Conservation (phyloP, 2,797 vertebrate species). For the Urophycis tenuis region DNA sequence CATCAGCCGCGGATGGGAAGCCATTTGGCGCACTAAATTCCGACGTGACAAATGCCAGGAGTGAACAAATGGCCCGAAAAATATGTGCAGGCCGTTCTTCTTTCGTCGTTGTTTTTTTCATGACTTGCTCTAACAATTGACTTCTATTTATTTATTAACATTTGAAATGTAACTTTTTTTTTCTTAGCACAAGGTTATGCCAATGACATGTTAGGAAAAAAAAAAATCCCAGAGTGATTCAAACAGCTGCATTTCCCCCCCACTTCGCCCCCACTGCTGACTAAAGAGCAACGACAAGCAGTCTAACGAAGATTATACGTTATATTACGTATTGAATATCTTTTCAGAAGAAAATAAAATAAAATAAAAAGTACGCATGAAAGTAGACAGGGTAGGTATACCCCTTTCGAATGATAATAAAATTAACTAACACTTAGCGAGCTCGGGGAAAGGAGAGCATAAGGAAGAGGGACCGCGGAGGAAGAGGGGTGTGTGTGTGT, state of each 20-base stretch:
- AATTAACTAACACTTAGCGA: not conserved
- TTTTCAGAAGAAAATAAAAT: not conserved
- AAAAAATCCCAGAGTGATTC: constrained; percentile 51
- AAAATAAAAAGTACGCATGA: not conserved
- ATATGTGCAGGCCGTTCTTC: constrained; percentile 21
- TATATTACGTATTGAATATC: not conserved
- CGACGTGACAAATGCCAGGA: constrained; percentile 59
- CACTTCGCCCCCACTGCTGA: constrained; percentile 10
- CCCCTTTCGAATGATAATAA: not conserved
- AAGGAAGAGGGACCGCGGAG: not conserved
- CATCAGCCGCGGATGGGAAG: constrained; percentile 55
- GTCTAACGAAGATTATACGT: not conserved
- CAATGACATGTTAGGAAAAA: not conserved
- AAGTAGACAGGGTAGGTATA: not conserved
- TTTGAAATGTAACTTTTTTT: not conserved
- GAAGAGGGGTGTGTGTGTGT: constrained; percentile 14
- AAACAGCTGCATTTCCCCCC: constrained; percentile 56
- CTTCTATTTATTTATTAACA: constrained; percentile 6
- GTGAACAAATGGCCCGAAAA: constrained; percentile 60
- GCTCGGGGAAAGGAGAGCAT: not conserved
- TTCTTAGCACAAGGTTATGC: not conserved
- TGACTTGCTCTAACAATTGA: not conserved
- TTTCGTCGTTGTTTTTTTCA: constrained; percentile 18
- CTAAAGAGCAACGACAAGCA: constrained; percentile 27
- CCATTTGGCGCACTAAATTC: constrained; percentile 75